These are phyloP conservation scores for Brachionus plicatilis DNA, from an alignment of 1,140 invertebrate species.

Conservation along the genomic window DNA sequence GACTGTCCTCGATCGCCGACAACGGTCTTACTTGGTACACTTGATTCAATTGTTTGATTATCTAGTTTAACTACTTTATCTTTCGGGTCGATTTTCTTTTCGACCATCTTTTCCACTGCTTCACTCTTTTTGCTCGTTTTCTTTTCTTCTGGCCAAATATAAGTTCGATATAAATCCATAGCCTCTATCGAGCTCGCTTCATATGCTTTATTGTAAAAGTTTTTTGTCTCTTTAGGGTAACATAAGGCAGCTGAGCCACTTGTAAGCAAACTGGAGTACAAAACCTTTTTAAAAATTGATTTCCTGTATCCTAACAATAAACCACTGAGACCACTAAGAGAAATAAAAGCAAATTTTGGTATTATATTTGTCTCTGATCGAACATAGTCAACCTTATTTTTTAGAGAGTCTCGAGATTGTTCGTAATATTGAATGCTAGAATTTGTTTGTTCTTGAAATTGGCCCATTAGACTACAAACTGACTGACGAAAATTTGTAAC, in stretches of 20 bases:
- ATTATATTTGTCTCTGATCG: conserved; percentile 30
- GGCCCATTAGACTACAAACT: not conserved
- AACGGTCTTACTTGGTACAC: not conserved
- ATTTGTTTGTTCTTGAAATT: not conserved
- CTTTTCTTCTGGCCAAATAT: conserved; percentile 16
- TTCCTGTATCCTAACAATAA: conserved; percentile 9
- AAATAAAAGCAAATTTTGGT: conserved; percentile 35
- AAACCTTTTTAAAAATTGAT: conserved; percentile 16
- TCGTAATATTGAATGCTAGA: not conserved
- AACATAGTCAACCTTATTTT: conserved; percentile 7
- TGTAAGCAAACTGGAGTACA: not conserved
- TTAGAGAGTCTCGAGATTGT: not conserved
- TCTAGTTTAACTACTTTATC: conserved; percentile 24
- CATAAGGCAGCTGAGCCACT: conserved; percentile 13
- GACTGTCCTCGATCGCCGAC: conserved; percentile 23
- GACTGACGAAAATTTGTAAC: not conserved
- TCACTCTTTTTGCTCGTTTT: not conserved
- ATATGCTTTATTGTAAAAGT: not conserved
- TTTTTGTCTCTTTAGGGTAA: conserved; percentile 7
- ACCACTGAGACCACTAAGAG: conserved; percentile 22
- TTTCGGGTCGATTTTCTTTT: not conserved
- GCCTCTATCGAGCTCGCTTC: not conserved
- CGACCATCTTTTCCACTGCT: not conserved
- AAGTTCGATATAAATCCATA: not conserved
- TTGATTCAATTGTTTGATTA: not conserved